Base-by-base conservation (phyloP, 2,888 invertebrate genomes). In the Drosophila pseudotalamancana region DNA sequence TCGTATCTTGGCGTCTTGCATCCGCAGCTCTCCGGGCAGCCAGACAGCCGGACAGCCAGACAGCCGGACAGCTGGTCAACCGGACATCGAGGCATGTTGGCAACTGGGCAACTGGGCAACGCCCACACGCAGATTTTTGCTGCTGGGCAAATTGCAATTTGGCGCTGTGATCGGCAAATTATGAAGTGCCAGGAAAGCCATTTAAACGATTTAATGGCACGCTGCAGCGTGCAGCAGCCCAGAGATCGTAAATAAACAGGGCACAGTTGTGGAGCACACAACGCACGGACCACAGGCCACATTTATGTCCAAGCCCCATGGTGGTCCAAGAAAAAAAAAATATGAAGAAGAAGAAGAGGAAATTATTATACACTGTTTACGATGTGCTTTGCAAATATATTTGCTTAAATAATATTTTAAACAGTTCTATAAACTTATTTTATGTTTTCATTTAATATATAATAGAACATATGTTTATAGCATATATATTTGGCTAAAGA, bases 161-260 rank as follows among this genome's bases (percentile, higher is more conserved):
- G 79, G 76, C 83, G 73, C 69, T 84, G 73, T 87, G 87, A 85
- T 82, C 81, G 74, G 81, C 72, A 83, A 87, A 86, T 86, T 87
- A 86, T 87, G 83, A 86, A 86, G 85, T 86, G 85, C 86, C 83
- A 87, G 79, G 65, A 73, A 87, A 86, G 69, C 83, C 86, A 81
- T 86, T 86, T 86, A 75, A 79, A 83, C 87, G 84, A 80, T 86
- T 83, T 83, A 82, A 82, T 82, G 75, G 79, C 76, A 82, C 73
- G 53, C 83, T 86, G 80, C 68, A 62, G 64, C 49, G 23, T 86
- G 80, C 68, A 62, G 64, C 49, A 27, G 50, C 45, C 53, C 50
- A 64, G 55, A 42, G 83, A 72, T 83, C 83, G 84, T 86, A 86
- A 85, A 87, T 86, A 86, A 85, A 80, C 81, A 84, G 70, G 68